Conservation (phyloP, 1,140 invertebrate species). For the Diuraphis noxia region DNA sequence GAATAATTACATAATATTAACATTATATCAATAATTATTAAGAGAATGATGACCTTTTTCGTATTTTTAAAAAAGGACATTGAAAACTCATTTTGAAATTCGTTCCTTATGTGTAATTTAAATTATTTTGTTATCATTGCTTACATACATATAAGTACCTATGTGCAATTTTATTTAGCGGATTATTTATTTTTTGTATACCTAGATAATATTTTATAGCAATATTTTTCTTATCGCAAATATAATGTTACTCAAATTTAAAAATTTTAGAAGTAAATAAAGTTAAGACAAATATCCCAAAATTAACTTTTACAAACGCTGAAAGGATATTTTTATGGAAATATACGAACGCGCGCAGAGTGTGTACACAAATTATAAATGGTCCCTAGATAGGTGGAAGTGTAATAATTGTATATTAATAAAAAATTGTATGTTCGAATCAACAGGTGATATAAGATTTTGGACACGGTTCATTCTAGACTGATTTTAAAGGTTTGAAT, state of each 20-base stretch:
- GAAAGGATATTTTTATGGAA: not conserved
- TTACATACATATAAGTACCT: not conserved
- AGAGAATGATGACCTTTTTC: not conserved
- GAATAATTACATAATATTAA: not conserved
- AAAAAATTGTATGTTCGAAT: not conserved
- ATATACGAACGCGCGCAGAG: not conserved
- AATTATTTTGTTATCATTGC: not conserved
- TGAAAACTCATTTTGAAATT: not conserved
- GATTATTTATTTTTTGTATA: slow-evolving; percentile 5
- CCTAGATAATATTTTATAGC: not conserved
- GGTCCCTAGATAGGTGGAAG: not conserved
- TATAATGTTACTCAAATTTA: not conserved
- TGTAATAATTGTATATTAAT: not conserved
- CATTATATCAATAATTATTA: not conserved
- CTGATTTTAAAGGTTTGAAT: not conserved
- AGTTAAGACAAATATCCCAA: not conserved
- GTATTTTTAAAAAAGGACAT: not conserved
- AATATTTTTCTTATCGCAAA: not conserved
- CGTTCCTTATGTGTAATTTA: not conserved
- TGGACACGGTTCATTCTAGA: not conserved
- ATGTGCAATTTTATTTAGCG: not conserved
- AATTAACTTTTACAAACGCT: not conserved
- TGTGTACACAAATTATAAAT: not conserved
- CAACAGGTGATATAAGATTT: not conserved
- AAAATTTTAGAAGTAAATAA: not conserved